Conservation (phyloP, 2,888 invertebrate species). For the Oxytorus armatus region DNA sequence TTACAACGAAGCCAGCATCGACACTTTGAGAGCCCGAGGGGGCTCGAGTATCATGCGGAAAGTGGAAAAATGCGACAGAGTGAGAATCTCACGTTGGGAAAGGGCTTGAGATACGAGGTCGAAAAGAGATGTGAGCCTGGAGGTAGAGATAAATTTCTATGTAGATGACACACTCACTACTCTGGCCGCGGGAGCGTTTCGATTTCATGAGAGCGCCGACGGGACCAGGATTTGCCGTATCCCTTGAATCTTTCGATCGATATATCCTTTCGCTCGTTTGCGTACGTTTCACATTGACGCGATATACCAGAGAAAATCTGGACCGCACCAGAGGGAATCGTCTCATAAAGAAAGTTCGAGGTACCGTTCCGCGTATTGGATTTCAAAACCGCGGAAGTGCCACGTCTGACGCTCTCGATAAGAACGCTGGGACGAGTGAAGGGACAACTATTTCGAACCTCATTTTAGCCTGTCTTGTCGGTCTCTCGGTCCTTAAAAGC, state of each 20-base stretch:
- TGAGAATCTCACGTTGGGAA: slow-evolving; percentile 32
- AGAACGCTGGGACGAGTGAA: slow-evolving; percentile 6
- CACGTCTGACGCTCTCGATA: not conserved
- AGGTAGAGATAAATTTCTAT: slow-evolving; percentile 55
- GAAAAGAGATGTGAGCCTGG: slow-evolving; percentile 35
- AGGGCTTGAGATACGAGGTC: slow-evolving; percentile 29
- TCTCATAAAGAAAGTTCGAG: slow-evolving; percentile 2
- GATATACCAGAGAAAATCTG: slow-evolving; percentile 1
- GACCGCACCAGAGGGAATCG: not conserved
- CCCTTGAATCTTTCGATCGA: slow-evolving; percentile 27
- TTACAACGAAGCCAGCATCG: slow-evolving; percentile 27
- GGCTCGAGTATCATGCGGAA: slow-evolving; percentile 42
- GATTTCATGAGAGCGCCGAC: slow-evolving; percentile 43
- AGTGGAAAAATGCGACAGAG: slow-evolving; percentile 37
- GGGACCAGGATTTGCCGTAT: slow-evolving; percentile 9
- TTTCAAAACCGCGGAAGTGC: slow-evolving; percentile 18
- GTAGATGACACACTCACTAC: slow-evolving; percentile 55
- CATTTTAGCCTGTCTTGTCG: not conserved
- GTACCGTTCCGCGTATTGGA: slow-evolving; percentile 11
- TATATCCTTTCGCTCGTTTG: slow-evolving; percentile 23
- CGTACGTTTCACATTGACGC: slow-evolving; percentile 10
- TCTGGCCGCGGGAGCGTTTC: slow-evolving; percentile 27
- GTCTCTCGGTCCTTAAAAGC: not conserved
- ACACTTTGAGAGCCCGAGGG: slow-evolving; percentile 50
- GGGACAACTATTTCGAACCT: not conserved